A percentile compares a stretch with the other conserved stretches of the same genome.
These are phyloP conservation scores for Drosophila auraria DNA, from an alignment of 1,140 invertebrate genomes.

Conservation along the genomic window DNA sequence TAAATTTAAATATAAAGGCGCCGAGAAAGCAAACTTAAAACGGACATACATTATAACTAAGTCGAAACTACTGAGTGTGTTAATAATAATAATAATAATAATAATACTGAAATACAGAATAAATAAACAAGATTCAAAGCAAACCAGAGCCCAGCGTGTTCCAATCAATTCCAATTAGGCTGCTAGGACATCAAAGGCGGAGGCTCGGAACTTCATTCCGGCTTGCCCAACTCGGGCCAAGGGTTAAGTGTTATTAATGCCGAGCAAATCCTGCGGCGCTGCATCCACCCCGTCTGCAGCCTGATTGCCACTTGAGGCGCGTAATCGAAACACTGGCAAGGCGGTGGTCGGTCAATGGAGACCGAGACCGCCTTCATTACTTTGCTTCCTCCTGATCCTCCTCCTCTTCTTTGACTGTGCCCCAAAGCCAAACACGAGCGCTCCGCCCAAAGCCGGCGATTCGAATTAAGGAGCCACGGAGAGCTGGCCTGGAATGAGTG, in stretches of 20 bases:
- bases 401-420: conserved; percentile 9
- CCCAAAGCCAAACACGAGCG: conserved; percentile 37
- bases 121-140: conserved; percentile 68
- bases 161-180: conserved; percentile 58
- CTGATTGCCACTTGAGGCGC: conserved; percentile 51
- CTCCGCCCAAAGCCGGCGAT: conserved; percentile 32
- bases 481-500: neutral
- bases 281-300: conserved; percentile 44
- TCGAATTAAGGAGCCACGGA: conserved; percentile 36
- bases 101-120: conserved; percentile 70
- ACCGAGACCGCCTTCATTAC: conserved; percentile 64
- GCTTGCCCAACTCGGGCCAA: conserved; percentile 33
- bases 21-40: conserved; percentile 34
- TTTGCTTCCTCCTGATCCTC: conserved; percentile 27
- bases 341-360: conserved; percentile 60
- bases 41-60: conserved; percentile 69
- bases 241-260: conserved; percentile 73
- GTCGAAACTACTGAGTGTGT: conserved; percentile 82
- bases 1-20: conserved; percentile 49
- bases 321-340: conserved; percentile 73
- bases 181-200: conserved; percentile 30
- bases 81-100: conserved; percentile 77
- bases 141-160: neutral
- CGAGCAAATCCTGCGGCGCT: conserved; percentile 37
- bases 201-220: conserved; percentile 11